phyloP scores from a whole-genome alignment of 2,888 invertebrate genomes.

The Mimumesa dahlbomi region DNA sequence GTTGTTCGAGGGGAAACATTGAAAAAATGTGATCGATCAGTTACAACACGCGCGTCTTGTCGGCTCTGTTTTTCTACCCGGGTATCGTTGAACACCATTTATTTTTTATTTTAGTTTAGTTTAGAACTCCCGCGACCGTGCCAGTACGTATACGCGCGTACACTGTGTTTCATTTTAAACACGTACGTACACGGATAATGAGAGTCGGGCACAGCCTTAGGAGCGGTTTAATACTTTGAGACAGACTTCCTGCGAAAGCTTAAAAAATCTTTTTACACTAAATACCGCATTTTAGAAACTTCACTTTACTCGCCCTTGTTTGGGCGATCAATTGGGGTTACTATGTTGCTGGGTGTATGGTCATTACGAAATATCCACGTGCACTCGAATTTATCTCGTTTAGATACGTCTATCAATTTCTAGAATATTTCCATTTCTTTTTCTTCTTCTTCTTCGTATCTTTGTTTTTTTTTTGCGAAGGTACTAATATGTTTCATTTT shows the following conservation, averaged over 20 bases:
- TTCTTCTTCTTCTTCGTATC: too few species aligned
- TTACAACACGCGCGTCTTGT: too few species aligned
- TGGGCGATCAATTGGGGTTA: slow-evolving; percentile 37
- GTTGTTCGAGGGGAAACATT: not conserved
- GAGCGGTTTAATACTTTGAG: slow-evolving; percentile 61
- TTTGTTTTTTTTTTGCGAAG: too few species aligned
- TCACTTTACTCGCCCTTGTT: slow-evolving; percentile 30
- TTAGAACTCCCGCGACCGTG: not conserved
- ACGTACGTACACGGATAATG: slow-evolving; percentile 13
- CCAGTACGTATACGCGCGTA: slow-evolving; percentile 11
- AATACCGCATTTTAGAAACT: slow-evolving; percentile 56
- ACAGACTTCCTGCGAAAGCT: slow-evolving; percentile 58
- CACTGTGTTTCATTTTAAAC: too few species aligned
- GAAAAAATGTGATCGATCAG: too few species aligned
- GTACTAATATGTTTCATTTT: too few species aligned
- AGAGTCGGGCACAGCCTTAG: slow-evolving; percentile 45
- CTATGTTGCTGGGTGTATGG: slow-evolving; percentile 48
- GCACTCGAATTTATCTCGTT: not conserved
- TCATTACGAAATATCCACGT: slow-evolving; percentile 35
- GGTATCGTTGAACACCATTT: slow-evolving; percentile 9
- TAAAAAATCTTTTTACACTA: slow-evolving; percentile 58
- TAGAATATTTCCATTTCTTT: too few species aligned
- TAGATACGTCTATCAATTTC: not conserved
- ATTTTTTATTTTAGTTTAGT: too few species aligned
- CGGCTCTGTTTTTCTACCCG: not conserved